Percentiles rank a stretch among this genome's conserved stretches.
phyloP scores from a whole-genome alignment of 1,140 invertebrate genomes.

The Drosophila kikkawai region DNA sequence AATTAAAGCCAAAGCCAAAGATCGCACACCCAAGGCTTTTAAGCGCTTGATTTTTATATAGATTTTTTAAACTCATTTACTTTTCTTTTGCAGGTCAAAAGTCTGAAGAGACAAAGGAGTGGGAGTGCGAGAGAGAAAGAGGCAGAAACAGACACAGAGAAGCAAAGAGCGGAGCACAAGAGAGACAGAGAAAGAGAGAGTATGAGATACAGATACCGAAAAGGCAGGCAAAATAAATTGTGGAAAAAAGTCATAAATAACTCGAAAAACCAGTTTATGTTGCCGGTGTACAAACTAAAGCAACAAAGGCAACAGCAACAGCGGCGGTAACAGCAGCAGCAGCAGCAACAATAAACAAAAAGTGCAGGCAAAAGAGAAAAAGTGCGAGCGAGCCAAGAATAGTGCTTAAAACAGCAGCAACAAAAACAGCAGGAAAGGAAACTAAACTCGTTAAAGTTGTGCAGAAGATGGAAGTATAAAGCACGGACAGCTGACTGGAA shows the following conservation, averaged over 20 bases:
- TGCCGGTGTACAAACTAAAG: slow-evolving; percentile 76
- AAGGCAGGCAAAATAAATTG: slow-evolving; percentile 74
- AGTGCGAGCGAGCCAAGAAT: slow-evolving; percentile 68
- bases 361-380: slow-evolving; percentile 66
- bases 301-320: slow-evolving; percentile 37
- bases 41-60: slow-evolving; percentile 18
- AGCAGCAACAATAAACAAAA: slow-evolving; percentile 68
- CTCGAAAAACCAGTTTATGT: slow-evolving; percentile 82
- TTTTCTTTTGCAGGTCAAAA: slow-evolving; percentile 75
- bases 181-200: slow-evolving; percentile 14
- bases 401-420: slow-evolving; percentile 58
- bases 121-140: slow-evolving; percentile 25
- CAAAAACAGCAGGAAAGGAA: slow-evolving; percentile 31
- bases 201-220: slow-evolving; percentile 62
- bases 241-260: slow-evolving; percentile 81
- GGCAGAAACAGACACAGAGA: slow-evolving; percentile 8
- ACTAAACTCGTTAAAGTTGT: slow-evolving; percentile 76
- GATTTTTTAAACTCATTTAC: slow-evolving; percentile 19
- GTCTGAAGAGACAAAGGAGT: slow-evolving; percentile 62
- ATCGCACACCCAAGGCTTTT: slow-evolving; percentile 27
- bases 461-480: slow-evolving; percentile 65
- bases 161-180: slow-evolving; percentile 13
- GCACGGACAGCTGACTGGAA: slow-evolving; percentile 75
- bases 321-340: slow-evolving; percentile 29
- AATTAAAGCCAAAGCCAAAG: slow-evolving; percentile 54